Conservation (phyloP, 2,797 vertebrate species). For the Limnodromus scolopaceus region DNA sequence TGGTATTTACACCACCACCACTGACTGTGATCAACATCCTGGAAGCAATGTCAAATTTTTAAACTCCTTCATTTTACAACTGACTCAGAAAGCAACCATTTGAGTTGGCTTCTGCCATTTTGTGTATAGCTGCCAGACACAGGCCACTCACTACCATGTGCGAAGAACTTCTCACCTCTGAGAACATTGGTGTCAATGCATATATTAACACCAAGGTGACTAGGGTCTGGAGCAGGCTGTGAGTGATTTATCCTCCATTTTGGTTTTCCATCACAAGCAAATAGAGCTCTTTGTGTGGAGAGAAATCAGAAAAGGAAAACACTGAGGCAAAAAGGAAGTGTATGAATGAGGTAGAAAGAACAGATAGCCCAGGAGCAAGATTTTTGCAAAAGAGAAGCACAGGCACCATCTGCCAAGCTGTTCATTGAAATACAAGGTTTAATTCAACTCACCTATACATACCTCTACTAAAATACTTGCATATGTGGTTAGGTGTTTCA, state of each 20-base stretch:
- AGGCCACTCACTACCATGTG: background rate
- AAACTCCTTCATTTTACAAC: background rate
- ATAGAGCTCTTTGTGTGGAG: background rate
- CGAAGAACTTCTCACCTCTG: accelerated
- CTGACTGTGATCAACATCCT: slow-evolving; percentile 25
- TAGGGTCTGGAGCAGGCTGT: background rate
- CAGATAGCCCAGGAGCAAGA: background rate
- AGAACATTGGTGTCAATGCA: background rate
- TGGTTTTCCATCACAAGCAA: background rate
- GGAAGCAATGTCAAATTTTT: slow-evolving; percentile 17
- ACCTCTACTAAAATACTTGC: slow-evolving; percentile 32
- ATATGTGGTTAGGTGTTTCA: slow-evolving; percentile 40
- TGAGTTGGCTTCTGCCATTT: background rate
- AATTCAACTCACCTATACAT: slow-evolving; percentile 4
- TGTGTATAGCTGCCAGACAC: background rate
- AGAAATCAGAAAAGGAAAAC: background rate
- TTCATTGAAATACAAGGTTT: background rate
- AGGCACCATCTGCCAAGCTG: slow-evolving; percentile 16
- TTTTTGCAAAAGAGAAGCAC: background rate
- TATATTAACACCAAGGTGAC: background rate
- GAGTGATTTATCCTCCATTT: background rate
- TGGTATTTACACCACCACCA: background rate
- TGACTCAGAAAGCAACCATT: background rate
- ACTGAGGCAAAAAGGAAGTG: background rate
- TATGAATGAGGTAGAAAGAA: background rate